phyloP scores from a whole-genome alignment of 2,888 invertebrate species.

The Chydorus sphaericus region DNA sequence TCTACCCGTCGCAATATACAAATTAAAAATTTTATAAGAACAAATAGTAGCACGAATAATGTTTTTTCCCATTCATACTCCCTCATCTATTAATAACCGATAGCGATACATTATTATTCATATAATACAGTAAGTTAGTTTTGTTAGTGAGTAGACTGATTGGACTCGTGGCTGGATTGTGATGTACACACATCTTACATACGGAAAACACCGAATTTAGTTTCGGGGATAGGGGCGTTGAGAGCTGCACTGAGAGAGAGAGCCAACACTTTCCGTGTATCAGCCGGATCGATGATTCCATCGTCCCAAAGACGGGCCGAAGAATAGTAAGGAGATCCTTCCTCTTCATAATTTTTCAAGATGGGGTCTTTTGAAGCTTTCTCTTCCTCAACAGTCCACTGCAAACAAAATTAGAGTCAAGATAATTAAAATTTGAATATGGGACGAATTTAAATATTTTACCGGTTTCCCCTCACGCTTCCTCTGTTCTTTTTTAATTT shows the following conservation, averaged over 20 bases:
- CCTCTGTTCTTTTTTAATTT: constrained; percentile 68
- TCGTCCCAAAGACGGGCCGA: constrained; percentile 95
- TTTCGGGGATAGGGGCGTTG: constrained; percentile 56
- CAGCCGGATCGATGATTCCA: constrained; percentile 88
- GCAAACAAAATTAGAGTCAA: constrained; percentile 20
- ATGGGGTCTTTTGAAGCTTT: constrained; percentile 65
- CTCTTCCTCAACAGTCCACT: constrained; percentile 68
- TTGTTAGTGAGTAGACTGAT: no score
- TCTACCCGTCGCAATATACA: no score
- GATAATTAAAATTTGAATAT: not conserved
- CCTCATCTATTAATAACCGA: no score
- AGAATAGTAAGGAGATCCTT: constrained; percentile 84
- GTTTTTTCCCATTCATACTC: no score
- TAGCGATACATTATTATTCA: no score
- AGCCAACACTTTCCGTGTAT: constrained; percentile 79
- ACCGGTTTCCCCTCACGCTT: constrained; percentile 49
- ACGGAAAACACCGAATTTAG: constrained; percentile 88
- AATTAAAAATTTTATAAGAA: no score
- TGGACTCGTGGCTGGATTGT: no score
- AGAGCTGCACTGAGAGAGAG: constrained; percentile 78
- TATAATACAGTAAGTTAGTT: no score
- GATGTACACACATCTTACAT: constrained; percentile 58
- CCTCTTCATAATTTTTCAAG: constrained; percentile 73
- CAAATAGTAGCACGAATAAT: no score
- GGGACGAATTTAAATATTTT: not conserved